Evolutionary conservation across 1,140 invertebrate species (phyloP).

Genomic region (Platorchestia sp.): DNA sequence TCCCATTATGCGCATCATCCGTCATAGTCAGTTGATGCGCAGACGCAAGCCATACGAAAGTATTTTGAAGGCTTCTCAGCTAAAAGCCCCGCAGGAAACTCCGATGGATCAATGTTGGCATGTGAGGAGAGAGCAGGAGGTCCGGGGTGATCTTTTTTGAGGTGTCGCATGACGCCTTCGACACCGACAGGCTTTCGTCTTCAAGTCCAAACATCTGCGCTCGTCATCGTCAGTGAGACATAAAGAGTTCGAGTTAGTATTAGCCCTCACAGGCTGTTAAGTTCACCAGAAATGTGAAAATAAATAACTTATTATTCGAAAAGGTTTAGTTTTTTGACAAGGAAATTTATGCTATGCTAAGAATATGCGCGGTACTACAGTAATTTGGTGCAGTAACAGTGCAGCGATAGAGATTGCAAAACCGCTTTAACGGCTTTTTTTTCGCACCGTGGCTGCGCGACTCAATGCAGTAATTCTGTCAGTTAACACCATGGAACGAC

Average conservation of each 20-base stretch:
- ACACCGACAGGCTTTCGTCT: background rate
- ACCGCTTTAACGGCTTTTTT: no score
- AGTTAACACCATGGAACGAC: no score
- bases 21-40: conserved; percentile 22
- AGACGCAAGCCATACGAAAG: conserved; percentile 38
- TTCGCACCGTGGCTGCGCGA: no score
- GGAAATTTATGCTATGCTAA: no score
- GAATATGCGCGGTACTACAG: no score
- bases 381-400: no score
- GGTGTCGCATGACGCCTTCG: background rate
- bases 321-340: background rate
- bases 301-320: background rate
- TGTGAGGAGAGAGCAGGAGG: background rate
- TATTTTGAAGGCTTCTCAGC: background rate
- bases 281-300: background rate
- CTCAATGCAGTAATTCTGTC: no score
- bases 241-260: background rate
- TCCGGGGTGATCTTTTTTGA: background rate
- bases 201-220: background rate
- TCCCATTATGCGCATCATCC: conserved; percentile 22
- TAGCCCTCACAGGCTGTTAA: background rate
- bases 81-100: conserved; percentile 17
- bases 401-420: no score
- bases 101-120: background rate
- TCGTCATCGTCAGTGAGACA: background rate